Evolutionary conservation across 2,113 vertebrate genomes (phyloP), one percentile per base, ranked within the genome.

Genomic region (Oxyruncus cristatus): DNA sequence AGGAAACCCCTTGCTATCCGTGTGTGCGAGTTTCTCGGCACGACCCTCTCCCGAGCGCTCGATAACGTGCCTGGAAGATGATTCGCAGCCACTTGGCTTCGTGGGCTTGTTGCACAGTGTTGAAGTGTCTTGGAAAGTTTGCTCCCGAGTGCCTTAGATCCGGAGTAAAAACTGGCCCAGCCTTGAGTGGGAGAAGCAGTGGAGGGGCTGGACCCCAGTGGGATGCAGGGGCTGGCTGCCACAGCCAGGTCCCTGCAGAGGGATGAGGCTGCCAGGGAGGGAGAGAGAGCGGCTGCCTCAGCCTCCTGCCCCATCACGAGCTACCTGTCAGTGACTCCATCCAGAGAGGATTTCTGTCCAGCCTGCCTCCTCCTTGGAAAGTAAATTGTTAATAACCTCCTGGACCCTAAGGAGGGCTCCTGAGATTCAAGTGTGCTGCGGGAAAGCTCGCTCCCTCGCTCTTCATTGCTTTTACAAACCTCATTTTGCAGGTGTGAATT

Each of bases 241-340:
- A 3, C 41, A 2, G 47, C 47, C 11, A 4, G 8, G 20, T 53
- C 53, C 53, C 11, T 1, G 4, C 1, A 32, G 42, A 9, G 44
- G 39, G 46, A 53, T 47, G 87, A 1, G 0, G 9, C 63, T 71
- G 68, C 28, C 28, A 1, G 47, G 22, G 22, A 87, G 22, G 59
- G 70, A 72, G 11, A 30, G 28, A 7, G 47, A 32, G 24, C 26
- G 37, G 37, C 50, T 5, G 55, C 13, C 33, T 79, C 33, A 56
- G 14, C 52, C 68, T 67, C 41, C 59, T 66, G 66, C 63, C 44
- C 65, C n/a, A 8, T 5, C 92, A 28, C 2, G 0, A 37, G 32
- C 62, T 75, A 52, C 66, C 55, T 41, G 18, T 5, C 5, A 6
- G 14, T 1, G 6, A 2, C 37, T 41, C 50, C 58, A 8, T 52